phyloP scores from a whole-genome alignment of 1,140 invertebrate species.

The Zaprionus africanus region DNA sequence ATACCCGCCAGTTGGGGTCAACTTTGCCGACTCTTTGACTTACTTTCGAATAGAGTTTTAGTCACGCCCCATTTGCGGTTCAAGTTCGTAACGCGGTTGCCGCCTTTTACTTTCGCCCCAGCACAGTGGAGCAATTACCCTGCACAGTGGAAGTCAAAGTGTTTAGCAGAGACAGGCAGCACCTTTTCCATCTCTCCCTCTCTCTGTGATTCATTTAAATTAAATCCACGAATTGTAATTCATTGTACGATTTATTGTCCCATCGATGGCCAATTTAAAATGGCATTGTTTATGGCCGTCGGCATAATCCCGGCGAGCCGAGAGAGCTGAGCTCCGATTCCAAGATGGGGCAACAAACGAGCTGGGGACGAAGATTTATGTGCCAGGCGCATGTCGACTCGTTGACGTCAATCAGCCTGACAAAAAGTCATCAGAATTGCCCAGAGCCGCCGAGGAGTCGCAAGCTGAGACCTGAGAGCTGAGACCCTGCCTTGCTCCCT shows the following conservation, averaged over 20 bases:
- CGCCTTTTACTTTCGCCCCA: slow-evolving; percentile 59
- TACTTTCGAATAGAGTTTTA: slow-evolving; percentile 67
- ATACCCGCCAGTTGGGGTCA: slow-evolving; percentile 19
- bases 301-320: slow-evolving; percentile 59
- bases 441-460: slow-evolving; percentile 4
- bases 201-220: slow-evolving; percentile 47
- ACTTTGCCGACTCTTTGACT: not conserved
- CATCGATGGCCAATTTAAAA: slow-evolving; percentile 79
- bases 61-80: slow-evolving; percentile 69
- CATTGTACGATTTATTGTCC: slow-evolving; percentile 76
- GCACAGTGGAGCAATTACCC: slow-evolving; percentile 45
- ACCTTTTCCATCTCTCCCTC: slow-evolving; percentile 14
- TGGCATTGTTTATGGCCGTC: slow-evolving; percentile 75
- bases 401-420: slow-evolving; percentile 81
- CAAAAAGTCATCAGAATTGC: slow-evolving; percentile 81
- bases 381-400: slow-evolving; percentile 69
- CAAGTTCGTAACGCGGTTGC: slow-evolving; percentile 55
- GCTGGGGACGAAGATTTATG: slow-evolving; percentile 70
- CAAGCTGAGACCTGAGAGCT: slow-evolving; percentile 13
- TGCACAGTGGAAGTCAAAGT: slow-evolving; percentile 12
- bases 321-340: slow-evolving; percentile 19
- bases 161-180: not conserved
- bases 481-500: not conserved
- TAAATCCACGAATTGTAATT: slow-evolving; percentile 67
- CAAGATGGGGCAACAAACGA: slow-evolving; percentile 62